These are phyloP conservation scores for Drosophila buzzatii DNA, from an alignment of 2,888 invertebrate species.

Conservation along the genomic window DNA sequence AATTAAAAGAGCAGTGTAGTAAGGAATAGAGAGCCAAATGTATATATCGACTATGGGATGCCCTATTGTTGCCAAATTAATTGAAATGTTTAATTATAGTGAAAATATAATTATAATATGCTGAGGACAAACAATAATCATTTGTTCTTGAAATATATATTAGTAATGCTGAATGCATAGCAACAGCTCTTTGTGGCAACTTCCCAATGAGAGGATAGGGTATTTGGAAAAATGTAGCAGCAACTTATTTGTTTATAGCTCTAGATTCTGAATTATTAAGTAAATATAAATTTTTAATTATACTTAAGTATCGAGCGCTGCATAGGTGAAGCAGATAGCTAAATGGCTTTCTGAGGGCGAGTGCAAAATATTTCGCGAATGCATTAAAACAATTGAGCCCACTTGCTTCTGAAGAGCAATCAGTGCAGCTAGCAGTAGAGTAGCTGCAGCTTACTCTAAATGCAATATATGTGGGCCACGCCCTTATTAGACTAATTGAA, in stretches of 20 bases:
- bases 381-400: slow-evolving; percentile 7
- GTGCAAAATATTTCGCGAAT: slow-evolving; percentile 6
- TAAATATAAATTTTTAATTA: slow-evolving; percentile 68
- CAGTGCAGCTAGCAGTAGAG: slow-evolving; percentile 13
- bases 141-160: no score
- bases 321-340: slow-evolving; percentile 19
- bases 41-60: slow-evolving; percentile 10
- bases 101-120: neutral
- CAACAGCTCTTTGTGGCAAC: no score
- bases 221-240: neutral
- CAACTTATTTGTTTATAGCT: slow-evolving; percentile 40
- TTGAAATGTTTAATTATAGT: neutral
- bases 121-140: neutral
- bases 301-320: slow-evolving; percentile 49
- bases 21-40: neutral
- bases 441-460: slow-evolving; percentile 8
- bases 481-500: slow-evolving; percentile 52
- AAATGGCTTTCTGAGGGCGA: slow-evolving; percentile 27
- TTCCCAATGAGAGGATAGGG: neutral
- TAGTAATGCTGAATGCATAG: neutral
- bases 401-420: slow-evolving; percentile 36
- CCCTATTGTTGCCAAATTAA: neutral
- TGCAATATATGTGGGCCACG: slow-evolving; percentile 15
- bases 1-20: slow-evolving; percentile 18
- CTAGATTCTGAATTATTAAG: slow-evolving; percentile 56